phyloP scores from a whole-genome alignment of 2,113 vertebrate species.

The Otis tarda region DNA sequence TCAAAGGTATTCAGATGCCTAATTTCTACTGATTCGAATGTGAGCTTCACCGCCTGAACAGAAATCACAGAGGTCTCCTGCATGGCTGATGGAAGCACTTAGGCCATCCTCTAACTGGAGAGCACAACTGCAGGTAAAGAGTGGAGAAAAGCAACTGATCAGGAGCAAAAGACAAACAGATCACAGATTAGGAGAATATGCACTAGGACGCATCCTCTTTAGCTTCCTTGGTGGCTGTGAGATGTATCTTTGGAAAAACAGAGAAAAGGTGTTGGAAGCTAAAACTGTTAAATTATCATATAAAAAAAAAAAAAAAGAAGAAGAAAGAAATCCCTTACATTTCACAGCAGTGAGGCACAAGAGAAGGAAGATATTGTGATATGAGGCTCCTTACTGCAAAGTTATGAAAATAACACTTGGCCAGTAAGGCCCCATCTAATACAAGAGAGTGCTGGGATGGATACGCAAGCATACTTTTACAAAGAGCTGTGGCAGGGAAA shows the following conservation, averaged over 20 bases:
- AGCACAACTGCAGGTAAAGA: neutral
- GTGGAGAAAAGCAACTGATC: neutral
- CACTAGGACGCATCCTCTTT: neutral
- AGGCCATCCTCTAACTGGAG: neutral
- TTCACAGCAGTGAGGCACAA: neutral
- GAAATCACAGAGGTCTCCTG: neutral
- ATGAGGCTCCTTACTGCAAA: neutral
- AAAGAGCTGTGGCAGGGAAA: neutral
- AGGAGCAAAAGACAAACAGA: neutral
- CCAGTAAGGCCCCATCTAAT: neutral
- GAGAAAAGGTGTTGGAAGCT: neutral
- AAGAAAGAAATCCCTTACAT: neutral
- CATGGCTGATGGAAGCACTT: neutral
- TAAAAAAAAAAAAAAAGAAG: neutral
- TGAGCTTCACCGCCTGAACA: neutral
- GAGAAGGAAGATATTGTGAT: neutral
- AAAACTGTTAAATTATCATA: neutral
- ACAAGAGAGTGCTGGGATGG: neutral
- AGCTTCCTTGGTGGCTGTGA: neutral
- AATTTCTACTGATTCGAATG: neutral
- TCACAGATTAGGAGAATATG: neutral
- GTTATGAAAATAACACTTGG: neutral
- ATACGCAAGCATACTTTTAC: neutral
- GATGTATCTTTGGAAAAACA: neutral
- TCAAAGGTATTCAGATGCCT: neutral